phyloP scores from a whole-genome alignment of 2,797 vertebrate species.

The Margarornis squamiger region DNA sequence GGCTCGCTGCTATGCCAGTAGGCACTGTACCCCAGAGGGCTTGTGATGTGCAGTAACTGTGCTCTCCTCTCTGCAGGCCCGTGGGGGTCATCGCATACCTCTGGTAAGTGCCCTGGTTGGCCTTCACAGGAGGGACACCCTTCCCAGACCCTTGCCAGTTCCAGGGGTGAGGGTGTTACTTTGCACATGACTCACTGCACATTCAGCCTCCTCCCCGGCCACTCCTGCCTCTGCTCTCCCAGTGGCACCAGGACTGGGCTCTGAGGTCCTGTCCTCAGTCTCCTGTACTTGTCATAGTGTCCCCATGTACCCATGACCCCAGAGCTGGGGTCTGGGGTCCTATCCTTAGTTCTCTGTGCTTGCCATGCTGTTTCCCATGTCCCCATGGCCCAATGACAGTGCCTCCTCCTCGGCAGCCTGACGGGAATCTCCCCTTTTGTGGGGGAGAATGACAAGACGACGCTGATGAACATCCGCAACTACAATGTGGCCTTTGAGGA shows the following conservation, averaged over 20 bases:
- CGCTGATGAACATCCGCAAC: slow-evolving; percentile 92
- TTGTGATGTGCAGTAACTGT: background rate
- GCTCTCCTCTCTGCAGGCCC: slow-evolving; percentile 80
- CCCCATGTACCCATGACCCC: background rate
- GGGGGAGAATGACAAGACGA: slow-evolving; percentile 93
- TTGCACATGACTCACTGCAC: background rate
- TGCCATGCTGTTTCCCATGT: background rate
- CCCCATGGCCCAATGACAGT: background rate
- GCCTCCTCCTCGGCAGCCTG: slow-evolving; percentile 75
- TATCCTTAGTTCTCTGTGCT: background rate
- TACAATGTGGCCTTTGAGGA: slow-evolving; percentile 97
- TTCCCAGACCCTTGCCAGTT: background rate
- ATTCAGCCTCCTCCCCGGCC: background rate
- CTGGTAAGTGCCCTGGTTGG: slow-evolving; percentile 79
- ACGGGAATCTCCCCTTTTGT: slow-evolving; percentile 96
- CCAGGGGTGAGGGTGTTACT: background rate
- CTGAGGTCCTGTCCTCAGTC: background rate
- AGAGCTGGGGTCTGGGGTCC: background rate
- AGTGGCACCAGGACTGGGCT: background rate
- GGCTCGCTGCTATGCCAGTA: background rate
- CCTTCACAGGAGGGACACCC: rapidly evolving
- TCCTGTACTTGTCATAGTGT: background rate
- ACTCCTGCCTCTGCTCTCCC: background rate
- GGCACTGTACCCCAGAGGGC: background rate
- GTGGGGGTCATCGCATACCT: slow-evolving; percentile 92